phyloP scores from a whole-genome alignment of 2,797 vertebrate genomes.

The Acestrorhynchus altus region DNA sequence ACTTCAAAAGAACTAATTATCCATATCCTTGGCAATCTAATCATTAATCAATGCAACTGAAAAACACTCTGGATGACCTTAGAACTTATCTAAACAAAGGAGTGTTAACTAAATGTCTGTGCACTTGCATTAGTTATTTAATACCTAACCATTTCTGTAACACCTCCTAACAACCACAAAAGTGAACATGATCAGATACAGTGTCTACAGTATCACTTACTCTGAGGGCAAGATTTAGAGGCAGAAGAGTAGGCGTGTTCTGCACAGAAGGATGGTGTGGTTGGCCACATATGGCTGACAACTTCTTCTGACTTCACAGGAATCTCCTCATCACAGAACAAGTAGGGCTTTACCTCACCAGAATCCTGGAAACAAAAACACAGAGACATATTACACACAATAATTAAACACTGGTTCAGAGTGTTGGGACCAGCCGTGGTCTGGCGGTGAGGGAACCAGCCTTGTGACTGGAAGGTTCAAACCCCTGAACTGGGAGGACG shows the following conservation, averaged over 20 bases:
- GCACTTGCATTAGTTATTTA: background rate
- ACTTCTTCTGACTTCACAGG: slow-evolving; percentile 98
- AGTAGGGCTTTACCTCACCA: slow-evolving; percentile 93
- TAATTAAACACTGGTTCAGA: no score
- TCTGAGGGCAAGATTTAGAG: slow-evolving; percentile 95
- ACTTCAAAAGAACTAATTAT: no score
- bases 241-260: slow-evolving; percentile 98
- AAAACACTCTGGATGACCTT: no score
- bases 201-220: slow-evolving; percentile 71
- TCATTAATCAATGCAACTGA: no score
- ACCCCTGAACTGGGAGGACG: no score
- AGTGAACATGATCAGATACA: background rate
- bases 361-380: slow-evolving; percentile 82
- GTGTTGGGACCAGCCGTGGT: no score
- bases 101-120: no score
- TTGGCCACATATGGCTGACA: slow-evolving; percentile 97
- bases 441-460: no score
- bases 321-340: slow-evolving; percentile 98
- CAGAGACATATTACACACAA: background rate
- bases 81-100: no score
- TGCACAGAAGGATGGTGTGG: slow-evolving; percentile 91
- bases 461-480: no score
- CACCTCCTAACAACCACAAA: background rate
- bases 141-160: background rate
- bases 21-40: no score